Evolutionary conservation across 2,888 invertebrate species (phyloP).

Genomic region (Philopedon plagiatum): DNA sequence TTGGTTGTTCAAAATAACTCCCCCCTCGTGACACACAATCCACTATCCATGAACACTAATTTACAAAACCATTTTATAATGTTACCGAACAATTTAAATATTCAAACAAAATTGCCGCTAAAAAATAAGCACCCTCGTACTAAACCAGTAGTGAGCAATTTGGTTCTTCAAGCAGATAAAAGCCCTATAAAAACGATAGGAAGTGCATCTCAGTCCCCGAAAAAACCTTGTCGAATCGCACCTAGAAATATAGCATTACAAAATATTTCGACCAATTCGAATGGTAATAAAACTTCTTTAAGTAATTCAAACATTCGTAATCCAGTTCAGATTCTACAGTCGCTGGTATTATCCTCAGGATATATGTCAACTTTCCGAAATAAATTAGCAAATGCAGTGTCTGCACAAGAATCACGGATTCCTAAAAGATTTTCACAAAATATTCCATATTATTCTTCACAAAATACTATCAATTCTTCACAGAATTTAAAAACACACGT

Average conservation of each 20-base stretch:
- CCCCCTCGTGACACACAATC: background rate
- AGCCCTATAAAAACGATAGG: background rate
- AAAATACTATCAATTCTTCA: background rate
- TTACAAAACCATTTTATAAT: background rate
- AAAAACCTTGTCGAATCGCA: background rate
- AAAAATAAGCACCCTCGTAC: background rate
- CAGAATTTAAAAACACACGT: background rate
- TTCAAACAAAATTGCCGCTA: background rate
- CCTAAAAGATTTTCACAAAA: background rate
- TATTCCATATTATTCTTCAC: background rate
- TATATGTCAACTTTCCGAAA: too few species aligned
- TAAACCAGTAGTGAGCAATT: background rate
- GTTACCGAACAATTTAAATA: background rate
- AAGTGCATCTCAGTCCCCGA: background rate
- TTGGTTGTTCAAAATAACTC: slow-evolving; percentile 1
- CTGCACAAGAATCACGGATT: background rate
- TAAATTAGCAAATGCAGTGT: too few species aligned
- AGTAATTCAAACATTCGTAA: background rate
- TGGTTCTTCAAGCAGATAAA: too few species aligned
- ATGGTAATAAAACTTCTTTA: background rate
- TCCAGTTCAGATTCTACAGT: background rate
- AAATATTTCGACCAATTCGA: background rate
- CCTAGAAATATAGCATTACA: background rate
- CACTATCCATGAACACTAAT: background rate
- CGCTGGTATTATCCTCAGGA: background rate